Conservation (phyloP, 2,113 vertebrate species). For the Eira barbara region DNA sequence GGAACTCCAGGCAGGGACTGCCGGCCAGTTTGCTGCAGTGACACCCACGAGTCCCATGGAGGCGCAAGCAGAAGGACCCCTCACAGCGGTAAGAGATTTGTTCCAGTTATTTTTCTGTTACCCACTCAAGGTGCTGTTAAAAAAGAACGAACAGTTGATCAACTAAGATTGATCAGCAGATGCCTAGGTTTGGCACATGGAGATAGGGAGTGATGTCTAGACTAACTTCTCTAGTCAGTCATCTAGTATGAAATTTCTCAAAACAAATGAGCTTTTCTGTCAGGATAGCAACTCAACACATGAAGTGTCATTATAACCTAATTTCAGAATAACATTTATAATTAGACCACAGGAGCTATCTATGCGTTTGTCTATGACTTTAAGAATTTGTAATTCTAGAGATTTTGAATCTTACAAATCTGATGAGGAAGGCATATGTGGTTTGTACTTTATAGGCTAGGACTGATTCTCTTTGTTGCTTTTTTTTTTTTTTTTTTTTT, state of each 20-base stretch:
- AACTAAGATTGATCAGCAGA: background rate
- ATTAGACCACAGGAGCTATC: background rate
- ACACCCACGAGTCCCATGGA: slow-evolving; percentile 95
- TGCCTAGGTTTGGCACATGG: background rate
- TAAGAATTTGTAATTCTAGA: background rate
- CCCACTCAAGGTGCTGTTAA: background rate
- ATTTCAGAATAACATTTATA: slow-evolving; percentile 20
- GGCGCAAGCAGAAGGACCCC: slow-evolving; percentile 93
- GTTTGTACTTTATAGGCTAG: background rate
- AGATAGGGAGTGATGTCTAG: background rate
- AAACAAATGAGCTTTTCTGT: background rate
- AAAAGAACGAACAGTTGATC: background rate
- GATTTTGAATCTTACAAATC: background rate
- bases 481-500: background rate
- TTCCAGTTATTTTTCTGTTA: background rate
- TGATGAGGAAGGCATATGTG: background rate
- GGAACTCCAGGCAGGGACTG: slow-evolving; percentile 86
- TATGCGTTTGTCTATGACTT: background rate
- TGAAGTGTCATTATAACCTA: background rate
- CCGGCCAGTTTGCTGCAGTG: slow-evolving; percentile 85
- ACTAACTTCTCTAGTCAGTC: background rate
- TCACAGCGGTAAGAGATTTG: slow-evolving; percentile 91
- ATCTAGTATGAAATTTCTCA: background rate
- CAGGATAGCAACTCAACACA: background rate
- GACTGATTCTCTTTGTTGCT: background rate